Evolutionary conservation across 2,797 vertebrate genomes (phyloP).

Genomic region (Spea hammondii): DNA sequence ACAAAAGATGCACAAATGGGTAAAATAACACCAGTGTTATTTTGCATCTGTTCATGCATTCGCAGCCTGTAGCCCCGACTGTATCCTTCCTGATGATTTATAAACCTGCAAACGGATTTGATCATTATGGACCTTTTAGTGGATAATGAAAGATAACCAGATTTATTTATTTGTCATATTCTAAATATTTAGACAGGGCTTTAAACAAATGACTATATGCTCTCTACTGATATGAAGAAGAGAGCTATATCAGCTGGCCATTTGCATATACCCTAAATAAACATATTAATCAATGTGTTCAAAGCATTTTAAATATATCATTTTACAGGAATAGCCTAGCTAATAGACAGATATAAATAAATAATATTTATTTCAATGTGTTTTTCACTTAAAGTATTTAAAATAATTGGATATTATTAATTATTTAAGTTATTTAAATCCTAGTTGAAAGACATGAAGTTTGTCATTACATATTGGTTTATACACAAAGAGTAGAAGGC

Average conservation of each 20-base stretch:
- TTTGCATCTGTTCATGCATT: slow-evolving; percentile 24
- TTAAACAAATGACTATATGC: slow-evolving; percentile 14
- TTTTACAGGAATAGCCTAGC: too few species aligned
- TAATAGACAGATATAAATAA: too few species aligned
- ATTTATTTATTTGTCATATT: slow-evolving; percentile 34
- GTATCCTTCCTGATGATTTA: slow-evolving; percentile 12
- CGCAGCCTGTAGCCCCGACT: slow-evolving; percentile 3
- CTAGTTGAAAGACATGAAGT: too few species aligned
- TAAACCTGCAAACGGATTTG: slow-evolving; percentile 27
- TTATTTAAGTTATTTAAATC: too few species aligned
- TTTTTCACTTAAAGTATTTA: too few species aligned
- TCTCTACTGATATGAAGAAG: not conserved
- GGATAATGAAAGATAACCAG: slow-evolving; percentile 18
- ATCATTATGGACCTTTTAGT: slow-evolving; percentile 5
- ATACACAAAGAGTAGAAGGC: too few species aligned
- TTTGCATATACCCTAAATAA: slow-evolving; percentile 35
- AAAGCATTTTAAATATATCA: too few species aligned
- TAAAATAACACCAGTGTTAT: slow-evolving; percentile 20
- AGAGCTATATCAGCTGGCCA: slow-evolving; percentile 14
- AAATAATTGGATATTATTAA: too few species aligned
- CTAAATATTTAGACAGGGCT: slow-evolving; percentile 38
- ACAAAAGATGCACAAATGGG: slow-evolving; percentile 33
- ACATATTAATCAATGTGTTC: slow-evolving; percentile 8
- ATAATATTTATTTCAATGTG: too few species aligned
- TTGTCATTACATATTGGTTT: too few species aligned